Evolutionary conservation across 2,113 vertebrate species (phyloP), one percentile per base, ranked within the genome.

Genomic region (Cacatua alba): DNA sequence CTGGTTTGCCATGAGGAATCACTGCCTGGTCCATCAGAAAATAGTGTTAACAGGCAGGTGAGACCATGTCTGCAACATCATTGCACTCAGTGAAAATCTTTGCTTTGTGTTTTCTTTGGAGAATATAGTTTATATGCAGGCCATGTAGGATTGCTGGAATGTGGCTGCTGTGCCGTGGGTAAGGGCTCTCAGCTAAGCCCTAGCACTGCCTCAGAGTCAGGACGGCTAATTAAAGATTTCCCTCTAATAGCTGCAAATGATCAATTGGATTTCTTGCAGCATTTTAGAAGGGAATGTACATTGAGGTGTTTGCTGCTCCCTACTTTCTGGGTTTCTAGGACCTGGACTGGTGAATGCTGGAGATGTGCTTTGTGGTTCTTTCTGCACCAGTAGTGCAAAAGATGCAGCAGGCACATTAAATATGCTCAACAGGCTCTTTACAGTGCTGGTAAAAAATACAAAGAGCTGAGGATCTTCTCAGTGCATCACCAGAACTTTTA

Each of bases 241-340:
- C 16, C 25, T 16, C 35, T 52, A 44, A 48, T 71, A 39, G 10
- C 25, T 68, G 21, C 24, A 62, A 68, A 63, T 13, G 4, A 14
- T 48, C 3, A 1, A 17, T 49, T 81, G 64, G 25, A 63, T 70
- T 86, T 82, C 76, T 81, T 13, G 4, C 33, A 39, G 52, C 9
- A 7, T 76, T 43, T 78, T 70, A 71, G 31, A 16, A 51, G 24
- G 28, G 48, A 67, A 62, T 31, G 18, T 60, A 41, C 67, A 72
- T 67, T 1, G 1, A 6, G 0, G 0, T 55, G 21, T 75, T 80
- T 52, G 31, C 0, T 1, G 81, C 59, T 82, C 20, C 53, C 70
- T 53, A 24, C 25, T 24, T 57, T 15, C 33, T 67, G 35, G 9
- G 46, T 71, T 71, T 67, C 35, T 44, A 77, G 43, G 52, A 43